A percentile compares a stretch with the other conserved stretches of the same genome.
Conservation (phyloP, 2,113 vertebrate species). For the Numenius arquata region DNA sequence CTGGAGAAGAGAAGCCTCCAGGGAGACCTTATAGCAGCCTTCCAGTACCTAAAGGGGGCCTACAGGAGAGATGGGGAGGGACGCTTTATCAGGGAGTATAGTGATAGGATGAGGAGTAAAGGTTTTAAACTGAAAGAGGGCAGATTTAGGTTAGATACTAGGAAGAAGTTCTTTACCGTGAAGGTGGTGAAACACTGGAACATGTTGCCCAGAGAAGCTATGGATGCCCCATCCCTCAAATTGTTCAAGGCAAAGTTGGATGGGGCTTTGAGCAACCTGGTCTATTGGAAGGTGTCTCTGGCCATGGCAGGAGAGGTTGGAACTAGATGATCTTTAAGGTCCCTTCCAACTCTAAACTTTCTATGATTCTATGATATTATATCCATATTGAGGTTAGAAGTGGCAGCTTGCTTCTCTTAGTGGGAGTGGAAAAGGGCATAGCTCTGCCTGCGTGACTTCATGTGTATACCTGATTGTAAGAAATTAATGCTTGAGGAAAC, state of each 20-base stretch:
- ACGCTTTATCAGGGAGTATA: too few species aligned
- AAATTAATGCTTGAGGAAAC: neutral
- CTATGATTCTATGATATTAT: neutral
- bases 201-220: neutral
- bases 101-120: too few species aligned
- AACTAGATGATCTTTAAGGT: neutral
- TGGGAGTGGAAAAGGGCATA: neutral
- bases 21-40: neutral
- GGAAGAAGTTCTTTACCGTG: too few species aligned
- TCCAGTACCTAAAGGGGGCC: too few species aligned
- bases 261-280: neutral
- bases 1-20: neutral
- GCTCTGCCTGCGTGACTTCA: neutral
- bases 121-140: too few species aligned
- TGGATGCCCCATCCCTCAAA: neutral
- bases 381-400: neutral
- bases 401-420: neutral
- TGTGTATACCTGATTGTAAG: neutral
- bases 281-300: neutral
- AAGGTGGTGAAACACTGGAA: neutral
- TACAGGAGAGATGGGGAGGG: too few species aligned
- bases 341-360: neutral
- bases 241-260: neutral
- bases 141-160: too few species aligned
- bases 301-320: neutral